Evolutionary conservation across 1,140 invertebrate genomes (phyloP).

Genomic region (Paraescarpia echinospica): DNA sequence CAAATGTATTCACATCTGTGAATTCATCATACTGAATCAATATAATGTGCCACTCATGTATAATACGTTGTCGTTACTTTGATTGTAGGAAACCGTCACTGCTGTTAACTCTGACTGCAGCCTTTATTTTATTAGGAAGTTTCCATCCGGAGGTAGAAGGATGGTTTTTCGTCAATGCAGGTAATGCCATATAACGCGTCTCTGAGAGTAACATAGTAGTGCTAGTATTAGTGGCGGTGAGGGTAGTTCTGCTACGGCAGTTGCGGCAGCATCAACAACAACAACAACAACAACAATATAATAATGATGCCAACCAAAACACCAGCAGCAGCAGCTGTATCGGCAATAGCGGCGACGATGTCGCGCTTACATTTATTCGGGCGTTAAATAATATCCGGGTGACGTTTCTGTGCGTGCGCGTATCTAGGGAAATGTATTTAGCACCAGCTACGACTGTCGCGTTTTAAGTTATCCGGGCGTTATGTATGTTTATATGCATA

Average conservation of each 20-base stretch:
- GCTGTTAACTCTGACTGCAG: background rate
- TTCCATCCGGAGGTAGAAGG: background rate
- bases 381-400: too few species aligned
- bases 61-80: background rate
- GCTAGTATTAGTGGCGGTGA: too few species aligned
- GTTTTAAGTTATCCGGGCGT: too few species aligned
- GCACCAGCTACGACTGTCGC: too few species aligned
- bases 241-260: too few species aligned
- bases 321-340: background rate
- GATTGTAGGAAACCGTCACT: background rate
- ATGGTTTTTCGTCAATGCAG: background rate
- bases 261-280: too few species aligned
- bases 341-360: background rate
- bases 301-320: too few species aligned
- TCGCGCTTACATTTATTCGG: too few species aligned
- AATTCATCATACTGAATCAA: background rate
- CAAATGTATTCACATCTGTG: background rate
- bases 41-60: background rate
- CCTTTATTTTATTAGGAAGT: background rate
- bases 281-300: too few species aligned
- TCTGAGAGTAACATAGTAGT: background rate
- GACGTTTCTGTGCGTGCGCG: too few species aligned
- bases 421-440: too few species aligned
- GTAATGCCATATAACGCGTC: background rate
- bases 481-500: too few species aligned